phyloP scores from a whole-genome alignment of 2,797 vertebrate species.

The Lagorchestes hirsutus region DNA sequence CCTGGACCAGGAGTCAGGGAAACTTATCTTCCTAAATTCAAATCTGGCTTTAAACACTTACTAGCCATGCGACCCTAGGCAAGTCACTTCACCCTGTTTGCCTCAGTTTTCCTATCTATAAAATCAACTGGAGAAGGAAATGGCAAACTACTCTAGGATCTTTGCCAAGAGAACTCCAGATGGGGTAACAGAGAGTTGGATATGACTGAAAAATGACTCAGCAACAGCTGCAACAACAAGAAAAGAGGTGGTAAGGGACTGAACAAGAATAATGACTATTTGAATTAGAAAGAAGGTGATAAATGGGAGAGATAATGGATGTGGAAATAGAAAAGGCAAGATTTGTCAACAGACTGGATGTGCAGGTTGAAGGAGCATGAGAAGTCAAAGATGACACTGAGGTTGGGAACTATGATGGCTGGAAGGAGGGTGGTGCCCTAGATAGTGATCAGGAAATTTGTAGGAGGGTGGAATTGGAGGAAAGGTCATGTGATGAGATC shows the following conservation, averaged over 20 bases:
- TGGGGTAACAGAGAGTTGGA: not conserved
- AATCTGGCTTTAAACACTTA: not conserved
- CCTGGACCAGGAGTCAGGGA: not conserved
- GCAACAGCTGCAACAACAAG: not conserved
- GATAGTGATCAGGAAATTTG: not conserved
- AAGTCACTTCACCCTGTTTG: not conserved
- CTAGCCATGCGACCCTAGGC: not conserved
- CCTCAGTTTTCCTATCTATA: not conserved
- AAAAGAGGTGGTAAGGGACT: not conserved
- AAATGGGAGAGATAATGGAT: not conserved
- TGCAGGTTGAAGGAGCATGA: not conserved
- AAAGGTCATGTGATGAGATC: not conserved
- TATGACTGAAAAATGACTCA: not conserved
- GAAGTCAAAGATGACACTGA: not conserved
- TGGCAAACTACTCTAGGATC: not conserved
- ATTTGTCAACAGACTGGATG: not conserved
- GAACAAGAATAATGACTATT: not conserved
- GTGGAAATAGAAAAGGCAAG: not conserved
- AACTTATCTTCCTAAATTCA: not conserved
- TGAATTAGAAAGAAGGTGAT: not conserved
- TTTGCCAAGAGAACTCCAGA: not conserved
- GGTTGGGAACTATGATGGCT: not conserved
- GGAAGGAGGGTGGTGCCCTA: not conserved
- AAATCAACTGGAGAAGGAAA: not conserved
- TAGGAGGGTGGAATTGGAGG: not conserved